Evolutionary conservation across 2,113 vertebrate species (phyloP), one percentile per base, ranked within the genome.

Genomic region (Blennius ocellaris): DNA sequence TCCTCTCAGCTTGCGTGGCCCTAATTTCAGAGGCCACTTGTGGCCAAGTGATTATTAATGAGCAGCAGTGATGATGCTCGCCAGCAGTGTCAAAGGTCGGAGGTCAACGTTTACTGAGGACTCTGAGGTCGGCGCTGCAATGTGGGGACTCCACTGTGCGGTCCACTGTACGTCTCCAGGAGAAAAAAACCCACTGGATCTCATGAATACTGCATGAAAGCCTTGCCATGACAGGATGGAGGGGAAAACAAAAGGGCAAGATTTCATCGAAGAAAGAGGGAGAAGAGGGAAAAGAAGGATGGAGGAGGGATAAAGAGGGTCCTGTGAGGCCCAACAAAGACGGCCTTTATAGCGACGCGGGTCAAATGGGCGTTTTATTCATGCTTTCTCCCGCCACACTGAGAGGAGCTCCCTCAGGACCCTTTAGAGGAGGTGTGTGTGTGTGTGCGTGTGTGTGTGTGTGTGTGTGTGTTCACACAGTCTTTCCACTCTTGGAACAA

Each of bases 271-370:
- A 81, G 74, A 73, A 82, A 70, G 82, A 76, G 71, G 15, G 68
- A 83, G 76, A 68, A 70, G 41, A 64, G 80, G 80, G 63, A 61
- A 56, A 70, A 77, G 69, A 82, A 73, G 82, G 79, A 78, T 53
- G 69, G 87, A 85, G 85, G 85, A 81, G 68, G 88, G 85, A 92
- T 85, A 89, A 91, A 90, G 89, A 82, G 54, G 80, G 72, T 85
- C 83, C 86, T 91, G 87, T 90, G 87, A 89, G 84, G 83, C 71
- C 65, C 83, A 75, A 90, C 91, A 92, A 90, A 91, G 91, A 89
- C 55, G 14, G 73, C 80, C 86, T 90, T 91, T 80, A 89, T 87
- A 61, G 87, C 66, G 41, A 56, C n/a, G 41, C 78, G 83, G 87
- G 87, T 89, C 86, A 89, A 90, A 86, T 83, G 81, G 84, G 79